Evolutionary conservation across 2,888 invertebrate genomes (phyloP).

Genomic region (Panzeria rudis): DNA sequence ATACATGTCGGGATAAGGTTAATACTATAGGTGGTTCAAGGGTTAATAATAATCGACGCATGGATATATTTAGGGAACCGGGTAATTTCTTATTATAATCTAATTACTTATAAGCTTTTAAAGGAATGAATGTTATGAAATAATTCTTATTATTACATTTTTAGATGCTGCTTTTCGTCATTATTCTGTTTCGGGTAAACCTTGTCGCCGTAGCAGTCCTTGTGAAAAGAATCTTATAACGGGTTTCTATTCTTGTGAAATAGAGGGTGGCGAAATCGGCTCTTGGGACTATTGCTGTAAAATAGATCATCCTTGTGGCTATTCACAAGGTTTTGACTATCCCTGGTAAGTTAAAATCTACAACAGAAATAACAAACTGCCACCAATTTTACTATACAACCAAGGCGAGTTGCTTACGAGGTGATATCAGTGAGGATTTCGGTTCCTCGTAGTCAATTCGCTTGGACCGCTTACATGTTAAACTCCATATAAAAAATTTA

Average conservation of each 20-base stretch:
- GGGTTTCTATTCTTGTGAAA: slow-evolving; percentile 93
- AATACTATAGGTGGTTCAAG: slow-evolving; percentile 83
- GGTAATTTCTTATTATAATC: slow-evolving; percentile 78
- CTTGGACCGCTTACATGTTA: too few species aligned
- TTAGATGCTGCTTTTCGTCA: slow-evolving; percentile 87
- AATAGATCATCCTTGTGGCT: slow-evolving; percentile 92
- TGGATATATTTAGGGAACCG: slow-evolving; percentile 84
- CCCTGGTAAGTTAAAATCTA: slow-evolving; percentile 87
- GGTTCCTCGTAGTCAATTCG: too few species aligned
- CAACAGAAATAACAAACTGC: too few species aligned
- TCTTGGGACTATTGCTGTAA: slow-evolving; percentile 95
- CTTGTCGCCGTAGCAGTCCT: slow-evolving; percentile 88
- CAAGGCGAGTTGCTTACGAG: too few species aligned
- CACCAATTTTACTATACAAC: neutral
- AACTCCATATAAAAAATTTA: too few species aligned
- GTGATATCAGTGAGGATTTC: too few species aligned
- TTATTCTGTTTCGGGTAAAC: slow-evolving; percentile 92
- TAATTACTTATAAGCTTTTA: too few species aligned
- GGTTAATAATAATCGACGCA: slow-evolving; percentile 83
- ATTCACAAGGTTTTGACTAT: slow-evolving; percentile 91
- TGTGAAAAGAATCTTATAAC: slow-evolving; percentile 90
- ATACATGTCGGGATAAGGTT: slow-evolving; percentile 86
- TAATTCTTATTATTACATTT: neutral
- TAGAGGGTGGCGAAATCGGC: slow-evolving; percentile 88
- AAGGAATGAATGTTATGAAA: neutral